Evolutionary conservation across 2,797 vertebrate species (phyloP), one percentile per base, ranked within the genome.

Genomic region (Limosa lapponica): DNA sequence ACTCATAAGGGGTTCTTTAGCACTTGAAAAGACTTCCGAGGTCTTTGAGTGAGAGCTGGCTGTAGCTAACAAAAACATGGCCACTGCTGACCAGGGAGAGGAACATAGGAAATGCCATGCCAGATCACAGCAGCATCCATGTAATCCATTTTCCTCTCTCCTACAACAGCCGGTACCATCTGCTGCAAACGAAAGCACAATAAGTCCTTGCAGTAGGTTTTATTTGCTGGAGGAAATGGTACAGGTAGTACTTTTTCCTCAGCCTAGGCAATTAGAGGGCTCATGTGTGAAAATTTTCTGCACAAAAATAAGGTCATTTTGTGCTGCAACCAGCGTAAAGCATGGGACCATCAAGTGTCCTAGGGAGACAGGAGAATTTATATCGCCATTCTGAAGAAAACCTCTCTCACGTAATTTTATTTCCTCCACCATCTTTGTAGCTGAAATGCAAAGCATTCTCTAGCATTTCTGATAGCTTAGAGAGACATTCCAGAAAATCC

Each of bases 101-200:
- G 16, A 93, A 84, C 15, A 5, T 80, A 82, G 65, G 65, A 74
- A 83, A 66, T 89, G 67, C 64, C 74, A 32, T 85, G 69, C 84
- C 84, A 93, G 91, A 81, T 96, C 95, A 82, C 95, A 94, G 92
- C 90, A 96, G 92, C 81, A 74, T 91, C 89, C 91, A 74, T 97
- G 92, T 96, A 97, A 97, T 96, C 95, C 87, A 80, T 89, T 95
- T 96, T 92, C 89, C 73, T 93, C 66, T 96, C 69, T 79, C 52
- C 72, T 74, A 11, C 72, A 74, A 49, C 93, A 91, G 81, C 66
- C 9, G 1, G 64, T 81, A n/a, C 74, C 86, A 87, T 93, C 86
- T 94, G 92, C 90, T 89, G 78, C 80, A 82, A 64, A 52, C 6
- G 4, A 4, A 70, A 93, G 34, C 81, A 43, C 66, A 78, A 7